phyloP scores from a whole-genome alignment of 2,888 invertebrate species.

The Theodoxus fluviatilis region DNA sequence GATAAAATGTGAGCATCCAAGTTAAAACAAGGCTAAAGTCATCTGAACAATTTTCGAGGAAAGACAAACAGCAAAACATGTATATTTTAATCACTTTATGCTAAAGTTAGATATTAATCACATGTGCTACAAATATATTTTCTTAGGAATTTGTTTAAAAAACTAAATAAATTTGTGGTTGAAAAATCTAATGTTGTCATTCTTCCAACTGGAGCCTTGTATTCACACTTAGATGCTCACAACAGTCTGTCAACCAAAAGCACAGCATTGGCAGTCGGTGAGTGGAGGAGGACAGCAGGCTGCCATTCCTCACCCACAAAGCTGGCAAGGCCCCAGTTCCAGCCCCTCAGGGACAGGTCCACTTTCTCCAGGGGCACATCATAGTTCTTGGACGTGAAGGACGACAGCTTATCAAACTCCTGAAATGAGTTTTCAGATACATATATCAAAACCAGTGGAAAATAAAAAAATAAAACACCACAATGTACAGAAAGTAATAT shows the following conservation, averaged over 20 bases:
- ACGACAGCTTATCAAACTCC: constrained; percentile 92
- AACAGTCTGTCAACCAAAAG: not conserved
- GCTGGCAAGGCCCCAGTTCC: constrained; percentile 98
- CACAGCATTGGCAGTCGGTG: not conserved
- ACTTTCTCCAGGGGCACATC: constrained; percentile 81
- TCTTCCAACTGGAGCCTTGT: not conserved
- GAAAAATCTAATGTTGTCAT: not conserved
- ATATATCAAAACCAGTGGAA: not conserved
- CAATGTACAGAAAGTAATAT: not conserved
- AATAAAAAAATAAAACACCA: not conserved
- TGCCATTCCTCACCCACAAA: constrained; percentile 74
- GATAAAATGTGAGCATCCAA: no score
- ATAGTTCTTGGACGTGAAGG: constrained; percentile 85
- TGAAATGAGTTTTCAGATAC: constrained; percentile 57
- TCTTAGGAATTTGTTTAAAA: not conserved
- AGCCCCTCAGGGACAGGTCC: constrained; percentile 92
- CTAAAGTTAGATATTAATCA: no score
- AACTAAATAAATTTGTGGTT: not conserved
- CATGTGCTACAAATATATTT: not conserved
- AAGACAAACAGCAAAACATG: no score
- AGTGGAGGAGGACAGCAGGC: not conserved
- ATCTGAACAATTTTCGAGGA: no score
- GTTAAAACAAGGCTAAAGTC: no score
- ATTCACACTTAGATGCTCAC: not conserved
- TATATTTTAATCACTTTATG: no score